phyloP scores from a whole-genome alignment of 2,797 vertebrate genomes.

The Intellagama lesueurii region DNA sequence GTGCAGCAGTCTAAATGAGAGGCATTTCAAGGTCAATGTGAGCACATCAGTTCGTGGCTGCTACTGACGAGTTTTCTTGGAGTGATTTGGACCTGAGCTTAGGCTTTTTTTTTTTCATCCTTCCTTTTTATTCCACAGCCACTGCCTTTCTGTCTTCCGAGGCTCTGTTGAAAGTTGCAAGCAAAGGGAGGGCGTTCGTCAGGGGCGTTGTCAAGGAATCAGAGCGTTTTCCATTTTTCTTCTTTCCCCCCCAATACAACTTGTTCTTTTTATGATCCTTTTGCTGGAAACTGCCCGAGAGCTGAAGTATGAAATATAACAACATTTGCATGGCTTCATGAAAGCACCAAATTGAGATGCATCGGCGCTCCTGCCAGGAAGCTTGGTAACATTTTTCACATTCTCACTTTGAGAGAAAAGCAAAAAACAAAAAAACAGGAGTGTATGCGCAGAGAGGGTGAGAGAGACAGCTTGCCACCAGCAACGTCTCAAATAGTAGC shows the following conservation, averaged over 20 bases:
- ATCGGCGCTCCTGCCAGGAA: conserved; percentile 46
- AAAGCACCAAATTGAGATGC: conserved; percentile 61
- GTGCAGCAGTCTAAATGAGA: no score
- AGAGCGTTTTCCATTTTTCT: conserved; percentile 5
- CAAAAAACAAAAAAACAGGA: conserved; percentile 1
- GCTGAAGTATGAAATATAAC: conserved; percentile 41
- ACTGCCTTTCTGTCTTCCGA: conserved; percentile 2
- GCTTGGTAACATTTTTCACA: conserved; percentile 58
- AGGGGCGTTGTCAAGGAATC: neutral
- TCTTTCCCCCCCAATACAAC: conserved; percentile 21
- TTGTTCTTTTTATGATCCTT: conserved; percentile 37
- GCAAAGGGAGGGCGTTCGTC: neutral
- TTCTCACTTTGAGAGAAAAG: conserved; percentile 41
- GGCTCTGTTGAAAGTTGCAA: neutral
- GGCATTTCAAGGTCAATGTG: no score
- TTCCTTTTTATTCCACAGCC: conserved; percentile 15
- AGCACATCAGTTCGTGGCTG: neutral
- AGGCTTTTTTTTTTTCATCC: neutral
- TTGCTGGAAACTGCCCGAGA: conserved; percentile 31
- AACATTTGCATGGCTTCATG: conserved; percentile 50
- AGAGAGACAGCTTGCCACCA: conserved; percentile 36
- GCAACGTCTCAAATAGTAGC: conserved; percentile 47
- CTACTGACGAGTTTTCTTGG: neutral
- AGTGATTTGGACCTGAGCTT: neutral
- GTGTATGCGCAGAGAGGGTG: neutral